Conservation (phyloP, 1,140 invertebrate genomes). For the Diabrotica undecimpunctata region DNA sequence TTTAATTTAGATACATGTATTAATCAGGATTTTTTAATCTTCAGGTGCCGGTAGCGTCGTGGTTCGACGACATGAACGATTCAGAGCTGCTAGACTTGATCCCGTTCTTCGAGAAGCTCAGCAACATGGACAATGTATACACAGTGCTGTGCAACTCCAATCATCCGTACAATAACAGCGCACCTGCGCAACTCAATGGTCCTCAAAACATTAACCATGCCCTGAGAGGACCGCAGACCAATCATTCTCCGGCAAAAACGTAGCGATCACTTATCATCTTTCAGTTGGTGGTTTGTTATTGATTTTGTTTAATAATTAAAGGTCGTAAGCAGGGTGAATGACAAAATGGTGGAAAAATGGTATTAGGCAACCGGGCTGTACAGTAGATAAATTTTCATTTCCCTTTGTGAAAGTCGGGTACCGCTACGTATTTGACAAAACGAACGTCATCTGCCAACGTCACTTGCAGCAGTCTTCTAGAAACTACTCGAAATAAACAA, state of each 20-base stretch:
- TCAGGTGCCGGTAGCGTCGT: conserved; percentile 93
- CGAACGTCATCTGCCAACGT: too few relatives aligned
- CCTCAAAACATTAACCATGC: conserved; percentile 24
- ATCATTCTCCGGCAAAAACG: conserved; percentile 25
- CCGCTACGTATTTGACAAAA: too few relatives aligned
- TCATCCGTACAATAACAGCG: conserved; percentile 66
- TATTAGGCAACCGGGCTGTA: background rate
- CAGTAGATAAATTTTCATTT: background rate
- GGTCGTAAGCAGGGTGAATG: background rate
- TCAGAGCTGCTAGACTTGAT: conserved; percentile 91
- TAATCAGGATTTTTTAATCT: conserved; percentile 35
- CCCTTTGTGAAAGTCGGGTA: too few relatives aligned
- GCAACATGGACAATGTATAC: conserved; percentile 91
- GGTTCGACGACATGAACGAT: conserved; percentile 97
- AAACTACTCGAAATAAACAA: too few relatives aligned
- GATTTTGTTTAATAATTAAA: background rate
- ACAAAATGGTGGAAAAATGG: background rate
- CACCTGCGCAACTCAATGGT: conserved; percentile 33
- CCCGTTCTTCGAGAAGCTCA: conserved; percentile 92
- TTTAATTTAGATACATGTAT: background rate
- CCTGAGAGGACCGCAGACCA: conserved; percentile 18
- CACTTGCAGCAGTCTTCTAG: too few relatives aligned
- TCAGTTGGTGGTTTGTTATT: background rate
- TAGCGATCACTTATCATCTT: conserved; percentile 17
- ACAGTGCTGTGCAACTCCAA: conserved; percentile 87